Base-by-base conservation (phyloP, 2,113 vertebrate species). In the Thomomys bottae region DNA sequence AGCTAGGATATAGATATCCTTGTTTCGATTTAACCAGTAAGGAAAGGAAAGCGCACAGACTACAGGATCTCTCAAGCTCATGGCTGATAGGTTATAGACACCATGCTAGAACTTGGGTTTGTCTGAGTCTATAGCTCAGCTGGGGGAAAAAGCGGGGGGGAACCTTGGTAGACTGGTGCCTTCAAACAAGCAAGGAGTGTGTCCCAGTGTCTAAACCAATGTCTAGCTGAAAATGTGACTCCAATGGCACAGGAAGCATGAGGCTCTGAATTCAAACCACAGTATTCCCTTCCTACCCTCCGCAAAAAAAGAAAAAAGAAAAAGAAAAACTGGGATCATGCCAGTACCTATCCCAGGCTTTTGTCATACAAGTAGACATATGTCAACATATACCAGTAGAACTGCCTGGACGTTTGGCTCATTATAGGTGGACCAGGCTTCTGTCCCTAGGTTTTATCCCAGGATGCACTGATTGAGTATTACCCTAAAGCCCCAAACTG, bases 1-100 rank as follows among this genome's bases (percentile, higher is more conserved):
- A 79, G 64, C 45, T 72, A 26, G 4, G 9, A 26, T 71, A 1
- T 76, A 73, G 36, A 30, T 34, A 3, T 4, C 85, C 24, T 40
- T 70, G 6, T 88, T 87, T 86, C 42, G 85, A 6, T 45, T 82
- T 85, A 66, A 68, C 70, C 64, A 78, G 9, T 34, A 88, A 92
- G n/a, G 26, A 88, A 92, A 92, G 10, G 28, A 84, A 66, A 68
- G 28, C 59, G 84, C 66, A 68, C 15, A 87, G 12, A 79, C 28
- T 38, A 79, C 81, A 64, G 72, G 24, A 71, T 26, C 72, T 93
- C 49, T 32, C 59, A 88, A 66, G 32, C 30, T 81, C n/a, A 61
- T 34, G 81, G 24, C 26, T 64, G 6, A 17, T 80, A 54, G 12
- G 28, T 77, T n/a, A 79, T 68, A 2, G 40, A 78, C 23, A 54